Conservation (phyloP, 2,113 vertebrate genomes). For the Phoxinus phoxinus region DNA sequence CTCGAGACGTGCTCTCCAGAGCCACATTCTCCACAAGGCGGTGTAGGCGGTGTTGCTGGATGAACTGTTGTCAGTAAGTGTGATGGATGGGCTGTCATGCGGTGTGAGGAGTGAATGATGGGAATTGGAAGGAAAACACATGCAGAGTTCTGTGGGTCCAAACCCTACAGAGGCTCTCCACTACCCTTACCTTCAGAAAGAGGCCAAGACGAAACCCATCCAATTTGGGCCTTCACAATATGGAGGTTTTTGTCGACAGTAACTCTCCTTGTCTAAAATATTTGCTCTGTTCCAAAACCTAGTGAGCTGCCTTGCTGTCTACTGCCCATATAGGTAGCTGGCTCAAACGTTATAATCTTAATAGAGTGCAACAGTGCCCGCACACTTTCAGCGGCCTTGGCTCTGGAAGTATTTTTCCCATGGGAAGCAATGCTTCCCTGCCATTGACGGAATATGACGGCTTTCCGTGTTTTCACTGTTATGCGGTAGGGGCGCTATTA, state of each 20-base stretch:
- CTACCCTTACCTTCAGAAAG: neutral
- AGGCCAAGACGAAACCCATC: neutral
- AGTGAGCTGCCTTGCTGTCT: conserved; percentile 23
- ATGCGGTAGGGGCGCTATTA: too few species aligned
- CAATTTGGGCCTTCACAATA: neutral
- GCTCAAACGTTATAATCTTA: neutral
- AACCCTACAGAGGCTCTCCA: conserved; percentile 49
- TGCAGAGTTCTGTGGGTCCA: conserved; percentile 56
- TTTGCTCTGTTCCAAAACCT: neutral
- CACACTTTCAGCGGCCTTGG: neutral
- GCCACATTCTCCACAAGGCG: conserved; percentile 58
- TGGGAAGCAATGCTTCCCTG: neutral
- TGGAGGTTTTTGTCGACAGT: neutral
- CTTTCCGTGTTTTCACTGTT: too few species aligned
- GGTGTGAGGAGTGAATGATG: conserved; percentile 70
- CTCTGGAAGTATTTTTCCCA: neutral
- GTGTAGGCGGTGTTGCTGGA: conserved; percentile 47
- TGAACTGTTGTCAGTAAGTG: conserved; percentile 64
- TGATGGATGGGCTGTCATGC: conserved; percentile 73
- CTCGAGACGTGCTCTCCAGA: conserved; percentile 41
- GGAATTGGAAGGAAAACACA: conserved; percentile 60
- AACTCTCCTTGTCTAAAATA: neutral
- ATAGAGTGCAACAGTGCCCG: neutral
- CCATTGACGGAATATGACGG: too few species aligned
- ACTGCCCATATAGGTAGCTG: conserved; percentile 14